These are phyloP conservation scores for Carpatolechia fugitivella DNA, from an alignment of 2,888 invertebrate species.

Conservation along the genomic window DNA sequence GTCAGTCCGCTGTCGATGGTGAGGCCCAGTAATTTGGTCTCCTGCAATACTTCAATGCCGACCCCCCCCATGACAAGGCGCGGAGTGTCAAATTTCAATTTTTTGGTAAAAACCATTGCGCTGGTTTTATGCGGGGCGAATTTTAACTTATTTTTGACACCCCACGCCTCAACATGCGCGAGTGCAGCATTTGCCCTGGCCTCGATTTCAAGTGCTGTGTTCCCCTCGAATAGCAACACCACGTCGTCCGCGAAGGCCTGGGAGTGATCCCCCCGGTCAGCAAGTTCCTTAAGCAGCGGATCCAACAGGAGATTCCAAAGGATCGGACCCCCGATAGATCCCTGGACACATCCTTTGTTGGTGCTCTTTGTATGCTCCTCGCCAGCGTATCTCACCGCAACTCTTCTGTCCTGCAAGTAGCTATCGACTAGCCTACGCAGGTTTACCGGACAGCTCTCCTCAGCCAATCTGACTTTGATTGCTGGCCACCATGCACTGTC, in stretches of 20 bases:
- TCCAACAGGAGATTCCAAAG: too few relatives aligned
- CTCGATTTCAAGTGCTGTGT: not conserved
- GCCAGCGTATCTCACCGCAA: not conserved
- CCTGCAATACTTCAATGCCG: not conserved
- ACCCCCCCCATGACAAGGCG: not conserved
- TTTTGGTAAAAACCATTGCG: too few relatives aligned
- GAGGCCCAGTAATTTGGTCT: conserved; percentile 22
- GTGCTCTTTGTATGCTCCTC: not conserved
- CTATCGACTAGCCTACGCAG: not conserved
- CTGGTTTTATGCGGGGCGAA: not conserved
- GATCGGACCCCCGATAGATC: not conserved
- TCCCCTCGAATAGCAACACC: not conserved
- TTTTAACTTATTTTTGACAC: not conserved
- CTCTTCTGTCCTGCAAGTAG: conserved; percentile 5
- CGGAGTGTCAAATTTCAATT: too few relatives aligned
- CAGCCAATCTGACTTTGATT: not conserved
- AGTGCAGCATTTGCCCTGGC: not conserved
- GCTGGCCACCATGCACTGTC: conserved; percentile 16
- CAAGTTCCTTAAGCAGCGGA: too few relatives aligned
- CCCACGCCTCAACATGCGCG: conserved; percentile 2
- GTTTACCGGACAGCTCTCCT: conserved; percentile 2
- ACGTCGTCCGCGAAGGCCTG: too few relatives aligned
- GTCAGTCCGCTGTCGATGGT: conserved; percentile 17
- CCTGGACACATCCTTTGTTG: conserved; percentile 1
- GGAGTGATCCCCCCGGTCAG: too few relatives aligned